Evolutionary conservation across 37 sponge, comb jelly and placozoan species (phyloP), one percentile per base, ranked within the genome.

Genomic region (Theonella swinhoei): DNA sequence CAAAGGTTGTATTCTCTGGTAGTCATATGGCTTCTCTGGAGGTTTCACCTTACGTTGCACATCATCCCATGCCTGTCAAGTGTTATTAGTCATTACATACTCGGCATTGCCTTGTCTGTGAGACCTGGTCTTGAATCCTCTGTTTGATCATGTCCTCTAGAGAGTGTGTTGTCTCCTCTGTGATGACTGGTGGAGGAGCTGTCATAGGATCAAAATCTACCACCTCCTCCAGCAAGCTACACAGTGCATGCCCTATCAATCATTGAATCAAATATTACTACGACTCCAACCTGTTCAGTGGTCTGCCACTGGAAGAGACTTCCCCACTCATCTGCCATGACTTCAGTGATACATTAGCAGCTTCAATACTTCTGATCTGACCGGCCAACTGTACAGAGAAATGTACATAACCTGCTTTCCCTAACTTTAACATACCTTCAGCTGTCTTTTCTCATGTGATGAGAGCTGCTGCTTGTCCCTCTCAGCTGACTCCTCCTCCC

Each of bases 241-340:
- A 70, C n/a, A n/a, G n/a, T n/a, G n/a, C n/a, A n/a, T n/a, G n/a
- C n/a, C n/a, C n/a, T n/a, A n/a, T n/a, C n/a, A n/a, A 47, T 47
- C 54, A 47, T 47, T 14, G 14, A 47, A n/a, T n/a, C n/a, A n/a
- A n/a, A n/a, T n/a, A n/a, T n/a, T n/a, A n/a, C n/a, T n/a, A n/a
- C n/a, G n/a, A 9, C 33, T 3, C 76, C 62, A 41, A 83, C 62
- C 83, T 85, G 91, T 99, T 99, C 2, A 78, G 78, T 26, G 94
- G 89, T 60, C 99, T 77, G 38, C 19, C 70, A 39, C 68, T 75
- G 23, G 86, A 84, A 24, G 80, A 67, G 0, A 47, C 81, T 77
- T 99, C 99, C 22, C 99, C 99, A n/a, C 64, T 43, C 91, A 99
- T 82, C 86, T 97, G 86, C 99, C 99, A 99, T 17, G 93, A 42